Percentiles rank a stretch among this genome's conserved stretches.
Evolutionary conservation across 2,888 invertebrate genomes (phyloP).

Genomic region (Mechanitis mazaeus): DNA sequence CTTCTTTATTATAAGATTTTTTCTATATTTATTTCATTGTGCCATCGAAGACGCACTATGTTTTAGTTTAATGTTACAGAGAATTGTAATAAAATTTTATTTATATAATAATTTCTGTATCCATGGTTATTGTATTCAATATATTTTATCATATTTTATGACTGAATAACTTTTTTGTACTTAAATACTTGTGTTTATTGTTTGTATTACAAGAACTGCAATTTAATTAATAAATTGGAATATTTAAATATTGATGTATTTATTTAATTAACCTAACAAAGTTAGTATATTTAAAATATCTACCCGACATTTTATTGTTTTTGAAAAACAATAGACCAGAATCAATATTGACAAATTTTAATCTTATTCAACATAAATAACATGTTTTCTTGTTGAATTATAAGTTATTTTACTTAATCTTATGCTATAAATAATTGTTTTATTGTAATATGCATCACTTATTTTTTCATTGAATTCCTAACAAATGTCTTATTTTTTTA

Average conservation of each 20-base stretch:
- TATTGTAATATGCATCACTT: no score
- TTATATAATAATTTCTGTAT: constrained; percentile 6
- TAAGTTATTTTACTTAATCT: no score
- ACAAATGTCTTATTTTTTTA: no score
- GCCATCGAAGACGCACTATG: constrained; percentile 14
- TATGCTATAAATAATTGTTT: no score
- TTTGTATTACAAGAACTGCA: constrained; percentile 38
- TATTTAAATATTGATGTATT: constrained; percentile 18
- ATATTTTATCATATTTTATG: constrained; percentile 42
- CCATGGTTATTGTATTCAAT: constrained; percentile 15
- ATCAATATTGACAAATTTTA: no score
- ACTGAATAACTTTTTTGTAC: constrained; percentile 66
- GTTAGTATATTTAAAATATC: no score
- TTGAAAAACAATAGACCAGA: no score
- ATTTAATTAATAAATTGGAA: constrained; percentile 37
- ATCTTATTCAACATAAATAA: no score
- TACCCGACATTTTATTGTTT: no score
- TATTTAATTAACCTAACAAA: constrained; percentile 27
- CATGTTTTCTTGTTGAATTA: no score
- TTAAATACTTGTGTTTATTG: constrained; percentile 54
- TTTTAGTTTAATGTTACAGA: neutral
- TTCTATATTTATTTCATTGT: constrained; percentile 1
- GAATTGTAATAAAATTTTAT: constrained; percentile 5
- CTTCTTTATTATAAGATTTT: neutral
- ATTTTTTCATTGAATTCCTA: no score